Conservation (phyloP, 2,888 invertebrate species). For the Leptinotarsa juncta region DNA sequence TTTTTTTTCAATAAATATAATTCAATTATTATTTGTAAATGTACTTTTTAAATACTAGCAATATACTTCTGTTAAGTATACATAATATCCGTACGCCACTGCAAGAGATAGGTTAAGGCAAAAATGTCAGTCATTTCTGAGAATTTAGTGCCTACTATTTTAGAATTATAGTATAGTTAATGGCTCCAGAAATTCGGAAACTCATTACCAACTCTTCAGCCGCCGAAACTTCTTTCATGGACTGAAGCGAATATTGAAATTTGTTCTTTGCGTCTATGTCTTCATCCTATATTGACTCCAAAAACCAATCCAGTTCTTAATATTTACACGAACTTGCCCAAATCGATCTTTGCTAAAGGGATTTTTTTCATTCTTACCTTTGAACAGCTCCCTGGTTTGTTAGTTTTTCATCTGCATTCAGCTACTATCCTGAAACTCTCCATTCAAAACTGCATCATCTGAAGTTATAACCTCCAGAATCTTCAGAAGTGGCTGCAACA, state of each 20-base stretch:
- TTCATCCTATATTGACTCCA: background rate
- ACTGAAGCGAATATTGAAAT: conserved; percentile 5
- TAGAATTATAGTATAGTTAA: background rate
- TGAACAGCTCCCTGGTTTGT: background rate
- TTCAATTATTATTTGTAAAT: too few species aligned
- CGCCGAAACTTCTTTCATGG: conserved; percentile 7
- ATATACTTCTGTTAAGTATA: too few species aligned
- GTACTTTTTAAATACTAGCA: too few species aligned
- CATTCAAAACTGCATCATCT: too few species aligned
- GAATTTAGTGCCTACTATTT: too few species aligned
- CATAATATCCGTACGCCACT: too few species aligned
- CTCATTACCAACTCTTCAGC: background rate
- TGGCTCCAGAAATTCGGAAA: background rate
- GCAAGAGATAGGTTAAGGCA: too few species aligned
- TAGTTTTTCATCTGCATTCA: background rate
- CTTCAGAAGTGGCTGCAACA: too few species aligned
- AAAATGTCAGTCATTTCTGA: too few species aligned
- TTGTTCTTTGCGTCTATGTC: background rate
- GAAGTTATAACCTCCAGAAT: too few species aligned
- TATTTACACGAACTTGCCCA: conserved; percentile 8
- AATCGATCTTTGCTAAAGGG: background rate
- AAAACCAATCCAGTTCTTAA: conserved; percentile 1
- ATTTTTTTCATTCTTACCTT: background rate
- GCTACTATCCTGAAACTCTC: too few species aligned
- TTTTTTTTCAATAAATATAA: too few species aligned